phyloP scores from a whole-genome alignment of 2,888 invertebrate species.

The Brachycybe producta region DNA sequence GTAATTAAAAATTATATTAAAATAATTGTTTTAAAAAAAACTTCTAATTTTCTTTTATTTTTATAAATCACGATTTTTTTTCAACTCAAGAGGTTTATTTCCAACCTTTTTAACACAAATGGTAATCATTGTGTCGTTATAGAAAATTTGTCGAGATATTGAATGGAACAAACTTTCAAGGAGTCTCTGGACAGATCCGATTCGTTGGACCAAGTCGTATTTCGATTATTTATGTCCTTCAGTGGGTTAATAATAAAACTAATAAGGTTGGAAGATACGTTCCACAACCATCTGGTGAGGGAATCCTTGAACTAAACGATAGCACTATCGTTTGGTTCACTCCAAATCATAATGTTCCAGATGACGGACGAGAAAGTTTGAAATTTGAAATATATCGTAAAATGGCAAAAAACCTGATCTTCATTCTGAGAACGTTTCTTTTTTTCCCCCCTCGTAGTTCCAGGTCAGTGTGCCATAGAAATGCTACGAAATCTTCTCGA shows the following conservation, averaged over 20 bases:
- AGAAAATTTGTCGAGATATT: conserved; percentile 49
- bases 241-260: conserved; percentile 31
- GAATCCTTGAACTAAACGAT: conserved; percentile 41
- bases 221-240: conserved; percentile 33
- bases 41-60: conserved; percentile 3
- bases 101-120: conserved; percentile 6
- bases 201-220: conserved; percentile 54
- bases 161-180: conserved; percentile 52
- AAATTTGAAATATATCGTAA: not conserved
- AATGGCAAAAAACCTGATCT: not conserved
- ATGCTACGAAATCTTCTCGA: conserved; percentile 51
- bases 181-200: conserved; percentile 57
- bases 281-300: conserved; percentile 31
- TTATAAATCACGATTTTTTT: not conserved
- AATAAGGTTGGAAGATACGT: conserved; percentile 30
- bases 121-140: conserved; percentile 26
- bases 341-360: conserved; percentile 45
- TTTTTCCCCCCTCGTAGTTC: conserved; percentile 33
- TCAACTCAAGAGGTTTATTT: not conserved
- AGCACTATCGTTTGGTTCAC: conserved; percentile 52
- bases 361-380: conserved; percentile 44
- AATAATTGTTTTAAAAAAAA: not conserved
- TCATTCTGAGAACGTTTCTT: not conserved
- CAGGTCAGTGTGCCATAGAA: conserved; percentile 50
- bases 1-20: not conserved